A percentile compares a stretch with the other conserved stretches of the same genome.
These are phyloP conservation scores for Amphipoea oculea DNA, from an alignment of 2,888 invertebrate species.

Conservation along the genomic window DNA sequence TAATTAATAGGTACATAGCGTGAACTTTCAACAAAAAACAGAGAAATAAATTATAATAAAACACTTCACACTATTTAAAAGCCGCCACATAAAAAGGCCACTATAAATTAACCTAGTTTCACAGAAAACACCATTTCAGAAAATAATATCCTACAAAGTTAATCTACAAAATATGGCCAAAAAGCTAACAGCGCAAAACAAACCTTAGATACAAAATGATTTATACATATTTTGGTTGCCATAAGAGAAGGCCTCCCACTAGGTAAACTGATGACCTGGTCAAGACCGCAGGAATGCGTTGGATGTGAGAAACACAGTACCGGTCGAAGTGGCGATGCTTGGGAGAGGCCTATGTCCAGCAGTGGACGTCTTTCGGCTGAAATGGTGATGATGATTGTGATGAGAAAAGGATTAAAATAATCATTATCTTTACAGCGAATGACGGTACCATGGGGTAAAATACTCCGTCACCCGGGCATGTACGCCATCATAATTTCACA, in stretches of 20 bases:
- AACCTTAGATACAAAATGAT: neutral
- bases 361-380: no score
- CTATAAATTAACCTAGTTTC: constrained; percentile 11
- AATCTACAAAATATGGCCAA: neutral
- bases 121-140: neutral
- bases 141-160: neutral
- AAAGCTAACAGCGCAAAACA: neutral
- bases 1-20: neutral
- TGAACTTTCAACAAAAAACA: neutral
- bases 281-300: neutral
- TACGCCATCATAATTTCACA: constrained; percentile 91
- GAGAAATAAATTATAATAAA: neutral
- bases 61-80: constrained; percentile 67
- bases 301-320: neutral
- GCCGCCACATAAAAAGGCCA: neutral
- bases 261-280: no score
- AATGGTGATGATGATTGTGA: neutral
- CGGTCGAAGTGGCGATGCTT: neutral
- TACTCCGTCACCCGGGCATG: constrained; percentile 91
- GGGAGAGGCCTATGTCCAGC: no score
- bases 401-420: neutral
- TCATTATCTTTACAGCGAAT: constrained; percentile 56
- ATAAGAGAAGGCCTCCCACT: neutral
- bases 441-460: constrained; percentile 93
- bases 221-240: neutral